Evolutionary conservation across 1,140 invertebrate genomes (phyloP).

Genomic region (Sycophaga agraensis): DNA sequence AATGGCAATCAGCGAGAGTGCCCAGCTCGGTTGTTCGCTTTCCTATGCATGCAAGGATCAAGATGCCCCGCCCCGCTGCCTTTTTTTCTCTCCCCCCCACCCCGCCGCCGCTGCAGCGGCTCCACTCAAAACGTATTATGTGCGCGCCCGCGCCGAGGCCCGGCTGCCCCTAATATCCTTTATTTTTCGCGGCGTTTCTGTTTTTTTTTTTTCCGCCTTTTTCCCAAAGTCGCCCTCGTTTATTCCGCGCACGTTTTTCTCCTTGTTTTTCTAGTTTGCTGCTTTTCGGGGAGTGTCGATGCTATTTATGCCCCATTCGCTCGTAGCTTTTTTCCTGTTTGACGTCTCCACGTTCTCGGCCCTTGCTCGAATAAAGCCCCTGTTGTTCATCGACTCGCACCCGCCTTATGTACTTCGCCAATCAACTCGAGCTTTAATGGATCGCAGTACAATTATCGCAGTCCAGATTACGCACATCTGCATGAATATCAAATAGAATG

Average conservation of each 20-base stretch:
- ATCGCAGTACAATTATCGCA: too few species aligned
- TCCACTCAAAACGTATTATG: conserved; percentile 19
- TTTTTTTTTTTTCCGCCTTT: neutral
- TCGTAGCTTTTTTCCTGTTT: too few species aligned
- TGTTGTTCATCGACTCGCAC: neutral
- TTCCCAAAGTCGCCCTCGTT: neutral
- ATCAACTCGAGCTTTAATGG: too few species aligned
- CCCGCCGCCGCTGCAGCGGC: too few species aligned
- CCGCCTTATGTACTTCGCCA: neutral
- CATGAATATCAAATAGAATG: too few species aligned
- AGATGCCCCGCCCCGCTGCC: too few species aligned
- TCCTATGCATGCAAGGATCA: conserved; percentile 47
- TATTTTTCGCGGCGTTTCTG: neutral
- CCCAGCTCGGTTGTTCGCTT: conserved; percentile 34
- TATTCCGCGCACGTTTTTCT: too few species aligned
- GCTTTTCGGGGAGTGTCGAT: too few species aligned
- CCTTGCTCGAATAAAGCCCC: neutral
- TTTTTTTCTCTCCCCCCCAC: neutral
- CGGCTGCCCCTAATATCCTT: neutral
- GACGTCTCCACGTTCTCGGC: too few species aligned
- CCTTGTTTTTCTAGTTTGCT: too few species aligned
- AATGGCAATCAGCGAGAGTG: conserved; percentile 47
- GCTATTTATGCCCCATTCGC: too few species aligned
- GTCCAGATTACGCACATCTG: too few species aligned
- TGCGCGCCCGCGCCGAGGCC: neutral